A percentile compares a stretch with the other conserved stretches of the same genome.
These are phyloP conservation scores for Polydesmus complanatus DNA, from an alignment of 2,888 invertebrate genomes.

Conservation along the genomic window DNA sequence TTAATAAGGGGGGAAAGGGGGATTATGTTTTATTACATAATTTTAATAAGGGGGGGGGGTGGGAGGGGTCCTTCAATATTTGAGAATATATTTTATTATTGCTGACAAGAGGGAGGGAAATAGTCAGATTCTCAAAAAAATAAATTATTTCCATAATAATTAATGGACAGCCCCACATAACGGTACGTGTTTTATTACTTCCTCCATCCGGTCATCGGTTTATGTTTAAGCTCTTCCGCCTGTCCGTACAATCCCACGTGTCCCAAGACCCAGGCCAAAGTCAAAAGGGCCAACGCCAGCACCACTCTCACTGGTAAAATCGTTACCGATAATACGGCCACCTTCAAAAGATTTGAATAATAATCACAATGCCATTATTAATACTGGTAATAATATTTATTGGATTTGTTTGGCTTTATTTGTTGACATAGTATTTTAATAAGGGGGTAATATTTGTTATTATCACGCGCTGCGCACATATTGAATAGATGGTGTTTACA, in stretches of 20 bases:
- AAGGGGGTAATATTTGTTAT: too few relatives aligned
- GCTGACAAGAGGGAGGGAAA: not conserved
- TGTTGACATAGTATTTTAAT: too few relatives aligned
- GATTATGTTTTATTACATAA: too few relatives aligned
- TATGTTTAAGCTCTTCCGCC: slow-evolving; percentile 56
- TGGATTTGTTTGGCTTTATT: too few relatives aligned
- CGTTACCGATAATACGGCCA: slow-evolving; percentile 68
- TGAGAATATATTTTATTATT: too few relatives aligned
- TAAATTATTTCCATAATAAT: not conserved
- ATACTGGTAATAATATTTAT: too few relatives aligned
- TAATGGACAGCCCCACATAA: not conserved
- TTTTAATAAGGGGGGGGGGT: too few relatives aligned
- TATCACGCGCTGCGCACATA: too few relatives aligned
- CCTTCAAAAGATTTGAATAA: slow-evolving; percentile 48
- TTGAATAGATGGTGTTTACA: too few relatives aligned
- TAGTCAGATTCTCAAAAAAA: not conserved
- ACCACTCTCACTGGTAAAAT: slow-evolving; percentile 67
- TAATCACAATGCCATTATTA: too few relatives aligned
- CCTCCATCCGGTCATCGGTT: slow-evolving; percentile 79
- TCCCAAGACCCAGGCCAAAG: slow-evolving; percentile 71
- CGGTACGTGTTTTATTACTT: slow-evolving; percentile 44
- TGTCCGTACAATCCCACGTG: slow-evolving; percentile 67
- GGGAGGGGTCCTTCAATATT: too few relatives aligned
- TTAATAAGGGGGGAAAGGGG: too few relatives aligned
- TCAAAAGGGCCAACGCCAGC: slow-evolving; percentile 57